Percentiles rank a stretch among this genome's conserved stretches.
Evolutionary conservation across 2,113 vertebrate genomes (phyloP).

Genomic region (Genyomyrus donnyi): DNA sequence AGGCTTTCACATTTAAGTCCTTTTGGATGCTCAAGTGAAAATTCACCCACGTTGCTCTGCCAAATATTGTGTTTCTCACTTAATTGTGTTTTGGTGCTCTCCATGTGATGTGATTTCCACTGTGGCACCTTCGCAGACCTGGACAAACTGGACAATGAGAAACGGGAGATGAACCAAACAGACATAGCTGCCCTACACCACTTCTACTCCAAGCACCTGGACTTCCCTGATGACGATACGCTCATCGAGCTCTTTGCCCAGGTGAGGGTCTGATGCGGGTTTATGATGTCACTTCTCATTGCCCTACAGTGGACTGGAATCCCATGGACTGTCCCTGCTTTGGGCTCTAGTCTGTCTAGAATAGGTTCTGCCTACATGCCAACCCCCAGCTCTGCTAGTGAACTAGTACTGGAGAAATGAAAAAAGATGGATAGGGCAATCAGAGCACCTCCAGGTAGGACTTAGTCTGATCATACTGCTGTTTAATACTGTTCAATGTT

Average conservation of each 20-base stretch:
- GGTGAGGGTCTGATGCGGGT: slow-evolving; percentile 51
- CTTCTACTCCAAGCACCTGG: slow-evolving; percentile 89
- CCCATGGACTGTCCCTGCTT: neutral
- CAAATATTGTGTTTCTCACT: neutral
- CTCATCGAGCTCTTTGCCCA: slow-evolving; percentile 84
- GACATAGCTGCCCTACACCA: slow-evolving; percentile 80
- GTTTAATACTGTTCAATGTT: neutral
- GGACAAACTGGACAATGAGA: slow-evolving; percentile 86
- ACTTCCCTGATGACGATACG: slow-evolving; percentile 68
- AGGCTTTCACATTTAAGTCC: neutral
- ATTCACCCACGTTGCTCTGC: neutral
- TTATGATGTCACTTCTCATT: neutral
- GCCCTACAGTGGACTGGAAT: neutral
- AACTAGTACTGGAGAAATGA: neutral
- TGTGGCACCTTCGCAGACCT: slow-evolving; percentile 60
- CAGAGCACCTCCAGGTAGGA: neutral
- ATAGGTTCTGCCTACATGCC: neutral
- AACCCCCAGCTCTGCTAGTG: neutral
- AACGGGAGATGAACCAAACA: slow-evolving; percentile 73
- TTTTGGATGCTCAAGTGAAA: neutral
- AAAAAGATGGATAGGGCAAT: neutral
- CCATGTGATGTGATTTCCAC: neutral
- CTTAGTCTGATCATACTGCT: neutral
- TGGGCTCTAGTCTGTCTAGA: neutral
- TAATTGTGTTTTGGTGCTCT: neutral